Base-by-base conservation (phyloP, 1,140 invertebrate species). In the Palaemon carinicauda region DNA sequence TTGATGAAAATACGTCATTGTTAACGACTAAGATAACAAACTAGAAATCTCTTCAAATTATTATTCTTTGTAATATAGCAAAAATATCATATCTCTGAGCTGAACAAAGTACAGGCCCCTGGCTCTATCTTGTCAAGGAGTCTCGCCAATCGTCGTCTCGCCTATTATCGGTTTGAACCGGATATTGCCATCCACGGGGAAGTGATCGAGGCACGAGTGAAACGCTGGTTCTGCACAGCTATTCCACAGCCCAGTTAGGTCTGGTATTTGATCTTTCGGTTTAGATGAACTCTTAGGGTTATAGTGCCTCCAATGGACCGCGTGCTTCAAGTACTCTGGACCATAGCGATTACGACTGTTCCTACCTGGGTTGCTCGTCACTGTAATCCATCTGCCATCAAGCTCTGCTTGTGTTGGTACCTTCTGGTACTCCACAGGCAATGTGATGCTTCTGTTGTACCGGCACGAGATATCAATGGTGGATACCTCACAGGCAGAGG, bases 311-410 rank as follows among this genome's bases (percentile, higher is more conserved):
- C 86, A 87, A 21, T 87, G 86, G 10, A 81, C 86, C 19, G 27
- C 79, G 88, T 91, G 91, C 27, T 89, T 89, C 53, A 91, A 89
- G 27, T 89, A 90, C 73, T 90, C 89, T 71, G 74, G 81, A 12
- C 91, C 91, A 79, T 91, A 91, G 29, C 90, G 85, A 79, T 91
- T 91, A 27, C 91, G 83, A 12, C 89, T 89, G 84, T 89, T 90
- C 17, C 90, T 80, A n/a, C 91, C 91, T 17, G 91, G 91, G 79
- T 90, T 91, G 60, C 85, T 56, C 24, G 88, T 89, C 9, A 87
- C 89, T n/a, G 78, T 80, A 17, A 90, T 88, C 90, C 90, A 90
- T 15, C 88, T 78, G 3, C 91, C 90, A 73, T 90, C 75, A 10
- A 91, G 51, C 33, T 90, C 54, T 1, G 90, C 89, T 51, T 89